These are phyloP conservation scores for Teleogryllus oceanicus DNA, from an alignment of 2,888 invertebrate species.

Conservation along the genomic window DNA sequence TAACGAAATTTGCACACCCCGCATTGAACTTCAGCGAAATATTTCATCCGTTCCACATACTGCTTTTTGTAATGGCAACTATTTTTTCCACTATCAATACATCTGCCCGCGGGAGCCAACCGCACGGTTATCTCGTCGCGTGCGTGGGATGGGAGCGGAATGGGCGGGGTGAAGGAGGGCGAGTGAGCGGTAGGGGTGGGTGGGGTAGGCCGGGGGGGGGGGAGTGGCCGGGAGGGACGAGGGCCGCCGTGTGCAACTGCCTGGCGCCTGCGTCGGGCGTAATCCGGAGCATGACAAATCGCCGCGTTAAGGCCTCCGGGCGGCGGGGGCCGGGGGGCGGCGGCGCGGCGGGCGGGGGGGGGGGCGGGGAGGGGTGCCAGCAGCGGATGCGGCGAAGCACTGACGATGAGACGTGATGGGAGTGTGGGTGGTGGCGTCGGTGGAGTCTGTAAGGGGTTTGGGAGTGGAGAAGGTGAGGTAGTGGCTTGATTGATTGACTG, in stretches of 20 bases:
- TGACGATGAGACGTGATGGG: neutral
- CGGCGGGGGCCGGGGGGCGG: neutral
- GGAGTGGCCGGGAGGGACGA: neutral
- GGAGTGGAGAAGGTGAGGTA: too few species aligned
- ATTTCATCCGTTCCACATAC: too few species aligned
- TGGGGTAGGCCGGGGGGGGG: neutral
- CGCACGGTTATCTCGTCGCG: too few species aligned
- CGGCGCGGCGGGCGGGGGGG: neutral
- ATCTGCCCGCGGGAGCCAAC: too few species aligned
- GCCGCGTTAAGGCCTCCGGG: neutral
- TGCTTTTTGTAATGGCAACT: too few species aligned
- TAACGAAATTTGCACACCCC: too few species aligned
- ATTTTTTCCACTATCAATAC: too few species aligned
- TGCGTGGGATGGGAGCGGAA: neutral
- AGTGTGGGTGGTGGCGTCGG: neutral
- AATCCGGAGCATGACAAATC: conserved; percentile 9
- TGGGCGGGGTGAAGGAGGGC: neutral
- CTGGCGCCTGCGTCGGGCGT: neutral
- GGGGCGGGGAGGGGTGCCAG: neutral
- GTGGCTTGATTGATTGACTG: too few species aligned
- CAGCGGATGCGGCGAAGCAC: neutral
- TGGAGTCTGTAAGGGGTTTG: neutral
- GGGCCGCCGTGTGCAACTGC: neutral
- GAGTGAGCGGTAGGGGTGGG: neutral
- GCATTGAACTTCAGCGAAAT: too few species aligned